A percentile compares a stretch with the other conserved stretches of the same genome.
These are phyloP conservation scores for Mola mola DNA, from an alignment of 2,113 vertebrate species.

Conservation along the genomic window DNA sequence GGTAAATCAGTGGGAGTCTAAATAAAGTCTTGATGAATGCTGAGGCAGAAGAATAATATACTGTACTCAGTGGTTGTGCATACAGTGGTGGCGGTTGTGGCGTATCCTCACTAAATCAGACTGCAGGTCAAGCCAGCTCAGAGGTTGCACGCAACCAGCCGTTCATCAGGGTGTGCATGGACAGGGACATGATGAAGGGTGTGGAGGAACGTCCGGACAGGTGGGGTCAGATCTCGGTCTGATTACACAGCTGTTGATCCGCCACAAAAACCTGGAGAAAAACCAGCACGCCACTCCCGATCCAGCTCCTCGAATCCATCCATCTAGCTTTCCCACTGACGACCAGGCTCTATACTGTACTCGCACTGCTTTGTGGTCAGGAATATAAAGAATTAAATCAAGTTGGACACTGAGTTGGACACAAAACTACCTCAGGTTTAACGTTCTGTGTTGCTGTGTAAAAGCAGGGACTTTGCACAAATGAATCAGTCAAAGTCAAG, in stretches of 20 bases:
- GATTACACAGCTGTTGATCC: slow-evolving; percentile 78
- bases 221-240: slow-evolving; percentile 71
- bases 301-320: slow-evolving; percentile 45
- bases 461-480: slow-evolving; percentile 41
- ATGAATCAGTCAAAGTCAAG: slow-evolving; percentile 43
- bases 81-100: slow-evolving; percentile 33
- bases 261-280: slow-evolving; percentile 46
- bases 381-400: not conserved
- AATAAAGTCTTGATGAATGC: slow-evolving; percentile 56
- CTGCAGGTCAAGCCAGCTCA: slow-evolving; percentile 31
- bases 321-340: slow-evolving; percentile 23
- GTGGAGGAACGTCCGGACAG: slow-evolving; percentile 67
- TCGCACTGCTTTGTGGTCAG: slow-evolving; percentile 1
- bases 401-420: slow-evolving; percentile 1
- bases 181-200: slow-evolving; percentile 64
- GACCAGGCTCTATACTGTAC: slow-evolving; percentile 17
- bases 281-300: slow-evolving; percentile 43
- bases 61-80: slow-evolving; percentile 20
- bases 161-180: slow-evolving; percentile 66
- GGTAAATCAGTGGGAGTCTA: slow-evolving; percentile 59
- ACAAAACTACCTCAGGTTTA: slow-evolving; percentile 27
- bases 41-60: slow-evolving; percentile 25
- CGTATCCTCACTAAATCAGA: slow-evolving; percentile 63
- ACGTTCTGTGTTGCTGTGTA: slow-evolving; percentile 34
- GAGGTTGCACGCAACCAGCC: slow-evolving; percentile 55